phyloP scores from a whole-genome alignment of 1,140 invertebrate genomes.

The Drosophila navojoa region DNA sequence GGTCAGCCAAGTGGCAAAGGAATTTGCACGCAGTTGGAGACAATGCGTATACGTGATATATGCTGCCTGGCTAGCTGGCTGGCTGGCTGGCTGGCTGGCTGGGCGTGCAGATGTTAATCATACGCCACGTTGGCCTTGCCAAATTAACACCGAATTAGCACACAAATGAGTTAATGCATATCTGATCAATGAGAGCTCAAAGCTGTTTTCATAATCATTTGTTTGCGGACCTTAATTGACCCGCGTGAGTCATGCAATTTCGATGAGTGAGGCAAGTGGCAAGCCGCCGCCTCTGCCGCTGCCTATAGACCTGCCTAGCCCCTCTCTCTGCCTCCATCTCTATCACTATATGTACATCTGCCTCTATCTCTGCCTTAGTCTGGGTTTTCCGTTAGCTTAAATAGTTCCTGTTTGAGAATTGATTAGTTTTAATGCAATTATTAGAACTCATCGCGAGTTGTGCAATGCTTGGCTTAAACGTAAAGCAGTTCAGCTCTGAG shows the following conservation, averaged over 20 bases:
- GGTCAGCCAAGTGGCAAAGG: constrained; percentile 72
- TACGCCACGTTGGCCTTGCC: constrained; percentile 60
- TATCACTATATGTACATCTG: too few relatives aligned
- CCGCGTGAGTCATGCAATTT: constrained; percentile 34
- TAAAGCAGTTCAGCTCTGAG: constrained; percentile 11
- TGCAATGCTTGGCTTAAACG: background rate
- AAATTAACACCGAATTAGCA: constrained; percentile 61
- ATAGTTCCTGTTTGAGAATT: constrained; percentile 49
- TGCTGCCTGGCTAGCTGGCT: background rate
- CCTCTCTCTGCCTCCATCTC: too few relatives aligned
- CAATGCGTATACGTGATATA: constrained; percentile 64
- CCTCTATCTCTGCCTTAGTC: background rate
- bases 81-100: background rate
- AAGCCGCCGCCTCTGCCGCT: background rate
- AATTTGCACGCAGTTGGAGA: constrained; percentile 39
- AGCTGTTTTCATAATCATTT: constrained; percentile 41
- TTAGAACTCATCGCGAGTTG: background rate
- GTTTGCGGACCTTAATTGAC: constrained; percentile 47
- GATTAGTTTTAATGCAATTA: constrained; percentile 22
- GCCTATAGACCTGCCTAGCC: too few relatives aligned
- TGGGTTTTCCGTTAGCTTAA: constrained; percentile 46
- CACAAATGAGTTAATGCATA: constrained; percentile 53
- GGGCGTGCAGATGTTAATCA: constrained; percentile 48
- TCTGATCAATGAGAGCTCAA: constrained; percentile 15
- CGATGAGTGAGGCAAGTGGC: constrained; percentile 25